phyloP scores from a whole-genome alignment of 2,888 invertebrate species.

The Macrosoma leucophasiata region DNA sequence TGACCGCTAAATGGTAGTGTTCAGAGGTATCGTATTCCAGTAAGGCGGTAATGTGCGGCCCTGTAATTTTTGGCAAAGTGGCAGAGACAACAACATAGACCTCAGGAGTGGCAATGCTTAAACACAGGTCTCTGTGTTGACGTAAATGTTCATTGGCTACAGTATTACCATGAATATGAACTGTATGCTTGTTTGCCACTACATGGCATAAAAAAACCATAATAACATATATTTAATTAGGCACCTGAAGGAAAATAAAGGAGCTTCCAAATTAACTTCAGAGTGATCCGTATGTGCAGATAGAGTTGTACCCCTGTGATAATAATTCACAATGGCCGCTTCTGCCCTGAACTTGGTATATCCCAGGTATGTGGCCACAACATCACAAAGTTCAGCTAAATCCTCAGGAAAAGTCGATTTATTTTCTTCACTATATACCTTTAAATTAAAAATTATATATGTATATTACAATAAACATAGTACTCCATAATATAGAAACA shows the following conservation, averaged over 20 bases:
- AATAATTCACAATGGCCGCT: conserved; percentile 98
- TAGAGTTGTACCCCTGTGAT: conserved; percentile 93
- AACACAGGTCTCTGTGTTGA: too few species aligned
- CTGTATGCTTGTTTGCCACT: too few species aligned
- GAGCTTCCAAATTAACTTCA: conserved; percentile 88
- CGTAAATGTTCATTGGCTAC: too few species aligned
- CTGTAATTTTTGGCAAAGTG: too few species aligned
- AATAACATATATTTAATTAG: conserved; percentile 10
- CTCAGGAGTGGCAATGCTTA: too few species aligned
- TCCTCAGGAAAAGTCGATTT: conserved; percentile 84
- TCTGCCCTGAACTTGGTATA: conserved; percentile 82
- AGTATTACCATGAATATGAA: too few species aligned
- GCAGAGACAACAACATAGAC: too few species aligned
- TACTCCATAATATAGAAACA: too few species aligned
- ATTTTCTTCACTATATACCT: conserved; percentile 82
- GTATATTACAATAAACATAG: too few species aligned
- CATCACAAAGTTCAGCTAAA: conserved; percentile 77
- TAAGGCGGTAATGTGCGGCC: too few species aligned
- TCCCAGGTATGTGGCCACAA: conserved; percentile 77
- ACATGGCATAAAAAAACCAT: conserved; percentile 5
- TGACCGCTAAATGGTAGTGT: too few species aligned
- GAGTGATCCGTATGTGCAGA: conserved; percentile 97
- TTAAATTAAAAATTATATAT: conserved; percentile 32
- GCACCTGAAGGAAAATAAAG: conserved; percentile 93
- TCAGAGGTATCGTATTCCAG: too few species aligned